Evolutionary conservation across 2,113 vertebrate species (phyloP).

Genomic region (Agapornis roseicollis): DNA sequence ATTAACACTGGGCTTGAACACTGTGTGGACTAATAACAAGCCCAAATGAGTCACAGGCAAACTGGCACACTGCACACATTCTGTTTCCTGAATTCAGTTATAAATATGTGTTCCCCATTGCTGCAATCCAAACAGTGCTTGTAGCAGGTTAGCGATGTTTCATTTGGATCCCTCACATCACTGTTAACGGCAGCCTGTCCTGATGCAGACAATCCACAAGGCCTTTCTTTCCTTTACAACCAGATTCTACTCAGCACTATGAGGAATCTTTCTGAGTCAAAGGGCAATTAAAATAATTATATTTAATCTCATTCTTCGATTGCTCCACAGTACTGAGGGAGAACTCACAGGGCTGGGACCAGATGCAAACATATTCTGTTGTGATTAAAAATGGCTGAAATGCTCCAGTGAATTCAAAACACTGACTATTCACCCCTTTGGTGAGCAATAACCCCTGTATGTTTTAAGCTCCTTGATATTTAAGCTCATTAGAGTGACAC

Average conservation of each 20-base stretch:
- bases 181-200: not conserved
- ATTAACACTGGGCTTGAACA: not conserved
- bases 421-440: not conserved
- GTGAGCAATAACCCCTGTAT: not conserved
- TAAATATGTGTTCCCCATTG: not conserved
- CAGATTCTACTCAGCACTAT: not conserved
- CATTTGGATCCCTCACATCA: not conserved
- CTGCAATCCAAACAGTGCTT: not conserved
- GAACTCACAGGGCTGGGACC: not conserved
- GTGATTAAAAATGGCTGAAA: conserved; percentile 25
- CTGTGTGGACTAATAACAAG: not conserved
- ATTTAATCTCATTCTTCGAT: conserved; percentile 43
- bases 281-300: conserved; percentile 26
- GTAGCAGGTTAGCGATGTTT: not conserved
- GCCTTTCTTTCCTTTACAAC: not conserved
- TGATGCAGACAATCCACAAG: not conserved
- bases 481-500: not conserved
- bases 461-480: not conserved
- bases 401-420: not conserved
- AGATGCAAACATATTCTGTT: not conserved
- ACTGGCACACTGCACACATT: not conserved
- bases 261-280: conserved; percentile 15
- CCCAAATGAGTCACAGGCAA: not conserved
- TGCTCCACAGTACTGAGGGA: not conserved
- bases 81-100: not conserved